Base-by-base conservation (phyloP, 2,888 invertebrate genomes). In the Heliothis peltigera region DNA sequence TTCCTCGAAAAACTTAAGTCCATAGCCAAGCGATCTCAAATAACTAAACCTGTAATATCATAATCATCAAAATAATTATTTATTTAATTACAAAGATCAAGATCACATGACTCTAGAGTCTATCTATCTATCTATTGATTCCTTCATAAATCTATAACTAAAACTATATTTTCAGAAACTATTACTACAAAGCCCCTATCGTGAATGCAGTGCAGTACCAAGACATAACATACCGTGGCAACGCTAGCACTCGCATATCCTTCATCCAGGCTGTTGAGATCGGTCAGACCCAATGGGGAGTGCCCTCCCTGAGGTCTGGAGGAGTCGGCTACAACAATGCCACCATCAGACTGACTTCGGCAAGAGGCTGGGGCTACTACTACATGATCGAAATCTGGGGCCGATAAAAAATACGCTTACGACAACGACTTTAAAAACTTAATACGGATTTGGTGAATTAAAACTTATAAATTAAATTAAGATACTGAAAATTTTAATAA, bases 301-400 rank as follows among this genome's bases (percentile, higher is more conserved):
- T 70, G 0, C 87, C 88, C 0, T 85, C 84, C 74, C 70, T 93
- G 4, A 42, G 85, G 0, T 73, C 21, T 0, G 89, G 89, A 1
- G 92, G 93, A 0, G 39, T 91, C 0, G 86, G 87, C 0, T 68
- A 73, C 25, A 88, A 77, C 61, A 88, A 89, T 19, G 90, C 83
- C 0, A 91, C 91, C 0, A 64, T 93, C 1, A 78, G 92, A 18
- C 82, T 90, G 4, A 87, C 90, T 15, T 86, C 91, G 0, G 79
- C 84, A 0, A 81, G 85, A 1, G 90, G 93, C 0, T 88, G 86
- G 19, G 93, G 93, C 0, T 94, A 88, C 58, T 87, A 93, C 64
- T 93, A 91, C 64, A 65, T 81, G 0, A 68, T 93, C 2, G 89
- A 90, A 7, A 80, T 93, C 48, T 93, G 89, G 88, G 92, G 92